Conservation (phyloP, 2,113 vertebrate species). For the Phalacrocorax brasilianus region DNA sequence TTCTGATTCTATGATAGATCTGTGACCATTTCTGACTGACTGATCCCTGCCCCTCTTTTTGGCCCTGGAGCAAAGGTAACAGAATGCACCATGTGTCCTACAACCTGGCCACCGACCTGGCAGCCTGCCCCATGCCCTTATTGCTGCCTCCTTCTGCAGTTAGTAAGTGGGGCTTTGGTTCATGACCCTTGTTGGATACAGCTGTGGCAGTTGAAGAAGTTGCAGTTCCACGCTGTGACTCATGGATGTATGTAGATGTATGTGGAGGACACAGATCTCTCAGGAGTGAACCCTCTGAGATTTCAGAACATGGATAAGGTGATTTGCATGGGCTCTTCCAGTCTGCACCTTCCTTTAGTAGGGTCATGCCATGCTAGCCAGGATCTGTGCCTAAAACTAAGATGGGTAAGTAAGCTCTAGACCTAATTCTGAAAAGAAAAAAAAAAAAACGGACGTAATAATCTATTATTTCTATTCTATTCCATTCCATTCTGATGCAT, state of each 20-base stretch:
- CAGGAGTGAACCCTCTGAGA: background rate
- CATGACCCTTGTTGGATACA: background rate
- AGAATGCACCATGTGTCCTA: background rate
- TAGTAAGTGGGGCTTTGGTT: background rate
- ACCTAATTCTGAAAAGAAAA: background rate
- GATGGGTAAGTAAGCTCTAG: background rate
- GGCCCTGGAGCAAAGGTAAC: background rate
- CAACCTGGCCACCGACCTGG: background rate
- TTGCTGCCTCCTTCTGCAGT: background rate
- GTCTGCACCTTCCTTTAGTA: background rate
- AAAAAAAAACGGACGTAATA: background rate
- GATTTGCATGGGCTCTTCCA: background rate
- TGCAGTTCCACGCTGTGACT: background rate
- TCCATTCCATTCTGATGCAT: background rate
- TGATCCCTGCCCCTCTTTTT: background rate
- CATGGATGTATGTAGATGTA: background rate
- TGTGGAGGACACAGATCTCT: background rate
- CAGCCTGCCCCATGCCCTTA: background rate
- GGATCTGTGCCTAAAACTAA: background rate
- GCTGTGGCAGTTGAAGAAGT: background rate
- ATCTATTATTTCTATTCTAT: background rate
- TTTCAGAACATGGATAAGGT: background rate
- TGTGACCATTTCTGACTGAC: background rate
- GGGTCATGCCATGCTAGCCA: background rate
- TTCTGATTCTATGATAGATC: background rate